A percentile compares a stretch with the other conserved stretches of the same genome.
Evolutionary conservation across 2,113 vertebrate species (phyloP).

Genomic region (Pterocles orientalis): DNA sequence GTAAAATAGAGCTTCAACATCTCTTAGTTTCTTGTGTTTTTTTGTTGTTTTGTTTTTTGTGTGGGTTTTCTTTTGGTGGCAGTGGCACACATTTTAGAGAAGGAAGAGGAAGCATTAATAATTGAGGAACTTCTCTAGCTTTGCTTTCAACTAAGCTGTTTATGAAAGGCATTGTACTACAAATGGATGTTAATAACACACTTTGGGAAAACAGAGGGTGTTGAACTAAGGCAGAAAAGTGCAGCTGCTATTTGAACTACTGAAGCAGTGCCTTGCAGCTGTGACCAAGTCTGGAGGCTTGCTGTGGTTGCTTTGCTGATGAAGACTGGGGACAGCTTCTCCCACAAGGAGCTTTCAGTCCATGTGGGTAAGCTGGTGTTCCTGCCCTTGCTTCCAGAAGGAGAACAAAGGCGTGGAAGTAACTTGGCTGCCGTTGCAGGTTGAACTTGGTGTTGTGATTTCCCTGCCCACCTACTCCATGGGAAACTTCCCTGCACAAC

Average conservation of each 20-base stretch:
- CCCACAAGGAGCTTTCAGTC: background rate
- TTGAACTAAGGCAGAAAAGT: background rate
- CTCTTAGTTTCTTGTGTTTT: background rate
- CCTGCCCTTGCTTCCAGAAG: background rate
- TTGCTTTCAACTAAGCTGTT: background rate
- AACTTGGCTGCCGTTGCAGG: background rate
- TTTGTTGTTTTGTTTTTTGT: background rate
- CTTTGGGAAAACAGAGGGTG: background rate
- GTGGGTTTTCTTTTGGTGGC: background rate
- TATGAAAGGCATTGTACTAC: background rate
- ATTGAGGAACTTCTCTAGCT: background rate
- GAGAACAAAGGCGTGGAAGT: background rate
- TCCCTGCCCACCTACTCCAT: background rate
- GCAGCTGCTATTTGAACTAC: background rate
- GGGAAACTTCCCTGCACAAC: background rate
- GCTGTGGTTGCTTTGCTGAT: background rate
- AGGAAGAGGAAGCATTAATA: background rate
- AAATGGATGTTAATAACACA: fast-evolving
- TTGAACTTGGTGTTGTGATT: background rate
- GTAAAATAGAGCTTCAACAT: background rate
- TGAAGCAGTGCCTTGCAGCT: background rate
- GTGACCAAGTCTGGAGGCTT: background rate
- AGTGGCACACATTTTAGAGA: fast-evolving
- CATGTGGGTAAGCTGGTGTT: fast-evolving
- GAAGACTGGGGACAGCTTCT: background rate